Evolutionary conservation across 2,113 vertebrate species (phyloP).

Genomic region (Megaceryle maxima): DNA sequence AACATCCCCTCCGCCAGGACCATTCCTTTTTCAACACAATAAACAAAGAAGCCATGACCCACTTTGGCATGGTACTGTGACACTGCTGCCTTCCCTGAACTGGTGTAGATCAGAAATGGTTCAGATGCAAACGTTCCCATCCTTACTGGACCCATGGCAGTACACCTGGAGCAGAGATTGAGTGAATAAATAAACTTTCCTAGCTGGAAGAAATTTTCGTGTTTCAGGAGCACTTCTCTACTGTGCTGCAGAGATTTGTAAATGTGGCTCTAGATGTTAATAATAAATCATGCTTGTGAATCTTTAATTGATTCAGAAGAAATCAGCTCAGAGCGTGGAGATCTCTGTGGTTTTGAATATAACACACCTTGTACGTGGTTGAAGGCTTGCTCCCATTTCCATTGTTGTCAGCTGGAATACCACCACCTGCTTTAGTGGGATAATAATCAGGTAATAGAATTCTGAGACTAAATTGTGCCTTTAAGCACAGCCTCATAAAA

Average conservation of each 20-base stretch:
- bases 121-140: not conserved
- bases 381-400: not conserved
- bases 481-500: slow-evolving; percentile 27
- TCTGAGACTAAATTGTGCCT: slow-evolving; percentile 10
- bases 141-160: not conserved
- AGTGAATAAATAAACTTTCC: not conserved
- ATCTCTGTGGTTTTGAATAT: not conserved
- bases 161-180: not conserved
- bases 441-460: slow-evolving; percentile 13
- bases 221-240: not conserved
- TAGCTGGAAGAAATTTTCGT: not conserved
- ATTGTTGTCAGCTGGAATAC: slow-evolving; percentile 31
- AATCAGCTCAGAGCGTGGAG: not conserved
- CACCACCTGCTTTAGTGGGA: not conserved
- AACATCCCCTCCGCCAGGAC: not conserved
- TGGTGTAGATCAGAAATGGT: not conserved
- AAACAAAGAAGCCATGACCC: not conserved
- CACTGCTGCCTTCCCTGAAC: not conserved
- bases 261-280: not conserved
- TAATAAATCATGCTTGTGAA: not conserved
- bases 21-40: not conserved
- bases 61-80: not conserved
- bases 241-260: not conserved
- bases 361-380: not conserved
- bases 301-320: not conserved